Conservation (phyloP, 2,888 invertebrate genomes). For the Mythimna vitellina region DNA sequence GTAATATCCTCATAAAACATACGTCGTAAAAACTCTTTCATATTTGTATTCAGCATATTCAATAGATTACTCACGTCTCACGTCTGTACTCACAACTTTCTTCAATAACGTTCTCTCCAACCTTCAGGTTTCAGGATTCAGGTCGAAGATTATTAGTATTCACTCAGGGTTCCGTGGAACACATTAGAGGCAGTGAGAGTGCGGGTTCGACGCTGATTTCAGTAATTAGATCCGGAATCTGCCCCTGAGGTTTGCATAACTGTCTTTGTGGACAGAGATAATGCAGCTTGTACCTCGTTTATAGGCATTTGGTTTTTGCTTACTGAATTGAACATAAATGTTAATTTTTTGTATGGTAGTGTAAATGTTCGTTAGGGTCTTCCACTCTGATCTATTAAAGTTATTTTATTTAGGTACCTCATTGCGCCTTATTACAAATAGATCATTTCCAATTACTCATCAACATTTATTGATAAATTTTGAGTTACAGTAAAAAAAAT, state of each 20-base stretch:
- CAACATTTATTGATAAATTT: no score
- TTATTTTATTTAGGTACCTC: no score
- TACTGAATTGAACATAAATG: background rate
- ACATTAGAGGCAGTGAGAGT: background rate
- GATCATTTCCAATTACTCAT: no score
- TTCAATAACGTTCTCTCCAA: background rate
- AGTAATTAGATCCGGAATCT: background rate
- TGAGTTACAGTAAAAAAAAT: no score
- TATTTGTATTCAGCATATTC: conserved; percentile 21
- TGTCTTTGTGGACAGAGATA: background rate
- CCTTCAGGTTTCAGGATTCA: background rate
- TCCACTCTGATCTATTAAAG: background rate
- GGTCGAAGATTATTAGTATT: conserved; percentile 12
- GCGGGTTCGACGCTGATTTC: conserved; percentile 8
- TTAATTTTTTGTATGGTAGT: background rate
- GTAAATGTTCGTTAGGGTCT: background rate
- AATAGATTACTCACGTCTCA: conserved; percentile 6
- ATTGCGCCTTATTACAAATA: no score
- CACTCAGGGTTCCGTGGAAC: conserved; percentile 1
- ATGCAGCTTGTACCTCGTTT: background rate
- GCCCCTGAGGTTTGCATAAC: background rate
- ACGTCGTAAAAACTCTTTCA: conserved; percentile 13
- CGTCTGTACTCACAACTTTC: conserved; percentile 6
- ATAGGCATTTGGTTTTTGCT: background rate
- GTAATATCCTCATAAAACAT: conserved; percentile 25